Conservation (phyloP, 2,797 vertebrate genomes). For the Geotrypetes seraphini region DNA sequence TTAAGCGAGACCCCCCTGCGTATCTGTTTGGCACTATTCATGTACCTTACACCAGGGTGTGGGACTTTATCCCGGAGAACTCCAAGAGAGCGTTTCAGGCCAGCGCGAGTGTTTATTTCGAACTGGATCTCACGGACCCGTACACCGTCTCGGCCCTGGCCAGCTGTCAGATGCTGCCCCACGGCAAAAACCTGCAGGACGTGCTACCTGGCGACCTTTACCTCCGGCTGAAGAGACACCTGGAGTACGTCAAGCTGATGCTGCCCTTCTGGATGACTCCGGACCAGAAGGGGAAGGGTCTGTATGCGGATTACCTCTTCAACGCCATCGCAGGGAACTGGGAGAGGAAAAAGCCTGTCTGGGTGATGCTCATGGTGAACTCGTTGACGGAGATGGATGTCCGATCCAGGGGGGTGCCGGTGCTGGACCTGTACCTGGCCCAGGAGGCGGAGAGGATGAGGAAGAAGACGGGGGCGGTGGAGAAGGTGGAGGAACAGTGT, state of each 20-base stretch:
- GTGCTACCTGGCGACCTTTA: constrained; percentile 70
- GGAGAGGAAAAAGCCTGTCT: constrained; percentile 78
- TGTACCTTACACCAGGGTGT: constrained; percentile 74
- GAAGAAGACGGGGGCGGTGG: constrained; percentile 55
- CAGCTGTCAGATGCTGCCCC: constrained; percentile 75
- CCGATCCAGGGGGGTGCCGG: constrained; percentile 65
- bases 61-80: constrained; percentile 75
- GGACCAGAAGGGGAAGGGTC: constrained; percentile 68
- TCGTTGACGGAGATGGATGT: constrained; percentile 75
- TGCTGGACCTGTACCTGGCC: constrained; percentile 73
- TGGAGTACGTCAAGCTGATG: constrained; percentile 79
- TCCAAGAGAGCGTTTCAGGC: constrained; percentile 72
- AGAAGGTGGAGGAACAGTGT: constrained; percentile 71
- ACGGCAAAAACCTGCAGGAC: constrained; percentile 71
- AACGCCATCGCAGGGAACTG: constrained; percentile 78
- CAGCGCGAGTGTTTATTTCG: constrained; percentile 69
- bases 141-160: constrained; percentile 73
- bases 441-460: constrained; percentile 72
- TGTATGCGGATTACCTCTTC: constrained; percentile 78
- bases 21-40: constrained; percentile 81
- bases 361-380: constrained; percentile 86
- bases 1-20: constrained; percentile 65
- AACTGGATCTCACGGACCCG: constrained; percentile 75
- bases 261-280: constrained; percentile 79
- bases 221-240: constrained; percentile 72